phyloP scores from a whole-genome alignment of 2,888 invertebrate species.

The Cheilosia scutellata region DNA sequence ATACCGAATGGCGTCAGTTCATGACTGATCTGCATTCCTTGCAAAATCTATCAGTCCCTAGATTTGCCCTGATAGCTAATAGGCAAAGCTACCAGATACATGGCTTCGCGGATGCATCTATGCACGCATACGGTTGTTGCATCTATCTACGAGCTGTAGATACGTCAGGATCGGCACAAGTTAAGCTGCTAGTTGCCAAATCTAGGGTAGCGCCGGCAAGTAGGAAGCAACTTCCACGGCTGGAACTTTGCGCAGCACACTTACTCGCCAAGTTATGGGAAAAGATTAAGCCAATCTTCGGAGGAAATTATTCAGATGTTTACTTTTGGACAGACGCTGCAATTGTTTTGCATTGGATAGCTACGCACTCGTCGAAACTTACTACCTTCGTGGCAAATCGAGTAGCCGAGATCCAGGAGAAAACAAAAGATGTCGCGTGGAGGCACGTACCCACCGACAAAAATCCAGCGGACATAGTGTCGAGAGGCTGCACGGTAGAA shows the following conservation, averaged over 20 bases:
- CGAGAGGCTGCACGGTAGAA: not conserved
- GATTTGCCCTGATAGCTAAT: not conserved
- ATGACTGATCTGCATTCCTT: not conserved
- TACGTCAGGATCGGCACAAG: constrained; percentile 2
- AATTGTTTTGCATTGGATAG: constrained; percentile 10
- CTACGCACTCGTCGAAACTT: not conserved
- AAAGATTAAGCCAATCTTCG: not conserved
- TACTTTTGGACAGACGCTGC: constrained; percentile 7
- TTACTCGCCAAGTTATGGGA: not conserved
- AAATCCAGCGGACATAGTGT: constrained; percentile 11
- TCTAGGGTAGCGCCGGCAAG: constrained; percentile 62
- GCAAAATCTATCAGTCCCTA: too few species aligned
- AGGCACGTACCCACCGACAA: constrained; percentile 41
- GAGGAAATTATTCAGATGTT: not conserved
- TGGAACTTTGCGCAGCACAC: constrained; percentile 56
- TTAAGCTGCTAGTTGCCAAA: constrained; percentile 46
- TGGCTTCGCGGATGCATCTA: constrained; percentile 26
- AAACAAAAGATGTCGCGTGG: constrained; percentile 31
- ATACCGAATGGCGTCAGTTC: constrained; percentile 19
- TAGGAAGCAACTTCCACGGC: constrained; percentile 51
- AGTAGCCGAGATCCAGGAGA: constrained; percentile 54
- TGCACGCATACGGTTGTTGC: too few species aligned
- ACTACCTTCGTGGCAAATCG: constrained; percentile 42
- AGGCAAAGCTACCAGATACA: constrained; percentile 6
- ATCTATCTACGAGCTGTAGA: constrained; percentile 23